phyloP scores from a whole-genome alignment of 2,113 vertebrate species.

The Amblyornis subalaris region DNA sequence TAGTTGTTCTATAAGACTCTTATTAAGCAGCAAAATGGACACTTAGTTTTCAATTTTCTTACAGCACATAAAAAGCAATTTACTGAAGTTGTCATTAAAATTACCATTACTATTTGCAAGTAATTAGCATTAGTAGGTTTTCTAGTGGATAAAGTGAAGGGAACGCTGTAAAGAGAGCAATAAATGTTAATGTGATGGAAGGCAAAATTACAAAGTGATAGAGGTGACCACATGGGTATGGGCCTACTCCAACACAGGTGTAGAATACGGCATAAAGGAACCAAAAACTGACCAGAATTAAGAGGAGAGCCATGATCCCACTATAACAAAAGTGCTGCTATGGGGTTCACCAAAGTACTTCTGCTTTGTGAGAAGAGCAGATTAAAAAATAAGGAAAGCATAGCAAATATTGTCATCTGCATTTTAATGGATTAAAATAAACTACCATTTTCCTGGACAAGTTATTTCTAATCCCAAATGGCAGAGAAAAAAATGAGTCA shows the following conservation, averaged over 20 bases:
- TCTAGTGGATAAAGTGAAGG: background rate
- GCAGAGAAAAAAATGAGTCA: background rate
- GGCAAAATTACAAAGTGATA: background rate
- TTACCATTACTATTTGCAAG: conserved; percentile 37
- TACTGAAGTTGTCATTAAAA: conserved; percentile 31
- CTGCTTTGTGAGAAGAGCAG: background rate
- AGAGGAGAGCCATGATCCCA: background rate
- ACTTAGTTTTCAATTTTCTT: conserved; percentile 25
- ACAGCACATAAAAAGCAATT: conserved; percentile 38
- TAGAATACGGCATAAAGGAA: background rate
- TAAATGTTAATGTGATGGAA: conserved; percentile 35
- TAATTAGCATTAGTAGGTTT: conserved; percentile 35
- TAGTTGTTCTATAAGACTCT: background rate
- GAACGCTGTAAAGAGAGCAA: background rate
- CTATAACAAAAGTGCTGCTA: background rate
- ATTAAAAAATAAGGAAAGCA: background rate
- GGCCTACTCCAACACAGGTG: background rate
- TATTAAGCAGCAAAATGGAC: conserved; percentile 17
- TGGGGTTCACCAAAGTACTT: background rate
- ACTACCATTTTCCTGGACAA: background rate
- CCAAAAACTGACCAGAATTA: background rate
- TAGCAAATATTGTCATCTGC: background rate
- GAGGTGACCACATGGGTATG: background rate
- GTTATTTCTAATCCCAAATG: background rate
- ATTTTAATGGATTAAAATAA: background rate